phyloP scores from a whole-genome alignment of 2,113 vertebrate genomes.

The Scatophagus argus region DNA sequence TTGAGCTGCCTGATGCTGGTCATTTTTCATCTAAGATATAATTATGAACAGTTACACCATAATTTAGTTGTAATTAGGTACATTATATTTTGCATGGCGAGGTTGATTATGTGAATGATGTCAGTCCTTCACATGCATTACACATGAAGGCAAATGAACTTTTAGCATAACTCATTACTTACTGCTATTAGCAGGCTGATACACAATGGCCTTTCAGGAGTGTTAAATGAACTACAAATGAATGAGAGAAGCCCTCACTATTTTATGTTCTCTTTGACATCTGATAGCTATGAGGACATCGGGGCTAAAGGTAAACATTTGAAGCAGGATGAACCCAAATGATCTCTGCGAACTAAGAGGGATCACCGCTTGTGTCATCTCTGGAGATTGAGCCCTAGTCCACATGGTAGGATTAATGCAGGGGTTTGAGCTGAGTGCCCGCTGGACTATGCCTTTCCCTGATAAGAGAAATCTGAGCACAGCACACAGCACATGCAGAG shows the following conservation, averaged over 20 bases:
- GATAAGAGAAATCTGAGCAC: conserved; percentile 73
- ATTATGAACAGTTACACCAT: neutral
- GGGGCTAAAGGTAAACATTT: conserved; percentile 15
- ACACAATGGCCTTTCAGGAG: neutral
- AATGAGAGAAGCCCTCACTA: neutral
- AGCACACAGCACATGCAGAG: conserved; percentile 52
- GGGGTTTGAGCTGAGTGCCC: conserved; percentile 47
- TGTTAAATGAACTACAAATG: neutral
- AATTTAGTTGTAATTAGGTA: neutral
- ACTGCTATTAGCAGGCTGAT: neutral
- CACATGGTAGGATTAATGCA: conserved; percentile 59
- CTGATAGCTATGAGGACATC: neutral
- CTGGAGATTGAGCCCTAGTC: conserved; percentile 50
- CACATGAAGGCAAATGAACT: neutral
- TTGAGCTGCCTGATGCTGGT: neutral
- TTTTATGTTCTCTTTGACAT: neutral
- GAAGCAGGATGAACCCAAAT: conserved; percentile 20
- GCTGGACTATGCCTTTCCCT: conserved; percentile 49
- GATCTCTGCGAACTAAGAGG: conserved; percentile 36
- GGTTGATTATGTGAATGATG: neutral
- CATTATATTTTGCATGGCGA: neutral
- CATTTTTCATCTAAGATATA: neutral
- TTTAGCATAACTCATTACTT: neutral
- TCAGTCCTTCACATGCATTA: conserved; percentile 4
- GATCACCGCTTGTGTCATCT: conserved; percentile 44